phyloP scores from a whole-genome alignment of 1,140 invertebrate species.

The Wiebesia pumilae region DNA sequence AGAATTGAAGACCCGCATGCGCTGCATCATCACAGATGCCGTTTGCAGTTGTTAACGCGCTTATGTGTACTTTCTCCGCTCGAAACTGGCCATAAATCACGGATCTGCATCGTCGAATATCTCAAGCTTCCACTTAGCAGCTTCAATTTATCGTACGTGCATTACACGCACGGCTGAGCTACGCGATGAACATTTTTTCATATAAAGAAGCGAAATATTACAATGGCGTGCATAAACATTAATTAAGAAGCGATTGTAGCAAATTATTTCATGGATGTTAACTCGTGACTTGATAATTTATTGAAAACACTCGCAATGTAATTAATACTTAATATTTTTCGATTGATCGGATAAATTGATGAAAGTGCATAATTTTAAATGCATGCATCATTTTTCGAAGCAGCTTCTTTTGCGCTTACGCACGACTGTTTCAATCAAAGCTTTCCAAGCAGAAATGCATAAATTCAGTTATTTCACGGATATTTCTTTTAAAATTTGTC shows the following conservation, averaged over 20 bases:
- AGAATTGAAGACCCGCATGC: neutral
- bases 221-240: no score
- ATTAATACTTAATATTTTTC: no score
- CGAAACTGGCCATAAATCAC: slow-evolving; percentile 3
- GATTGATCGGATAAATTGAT: no score
- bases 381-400: no score
- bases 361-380: no score
- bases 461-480: no score
- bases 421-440: no score
- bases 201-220: no score
- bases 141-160: neutral
- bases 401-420: no score
- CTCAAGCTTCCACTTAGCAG: slow-evolving; percentile 13
- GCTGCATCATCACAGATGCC: neutral
- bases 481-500: no score
- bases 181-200: neutral
- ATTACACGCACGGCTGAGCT: neutral
- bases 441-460: no score
- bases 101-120: slow-evolving; percentile 13
- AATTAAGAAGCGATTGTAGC: neutral
- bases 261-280: neutral
- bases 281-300: neutral
- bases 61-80: slow-evolving; percentile 19
- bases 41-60: neutral
- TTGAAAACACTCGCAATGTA: neutral